Conservation (phyloP, 2,888 invertebrate genomes). For the Cloeon dipterum region DNA sequence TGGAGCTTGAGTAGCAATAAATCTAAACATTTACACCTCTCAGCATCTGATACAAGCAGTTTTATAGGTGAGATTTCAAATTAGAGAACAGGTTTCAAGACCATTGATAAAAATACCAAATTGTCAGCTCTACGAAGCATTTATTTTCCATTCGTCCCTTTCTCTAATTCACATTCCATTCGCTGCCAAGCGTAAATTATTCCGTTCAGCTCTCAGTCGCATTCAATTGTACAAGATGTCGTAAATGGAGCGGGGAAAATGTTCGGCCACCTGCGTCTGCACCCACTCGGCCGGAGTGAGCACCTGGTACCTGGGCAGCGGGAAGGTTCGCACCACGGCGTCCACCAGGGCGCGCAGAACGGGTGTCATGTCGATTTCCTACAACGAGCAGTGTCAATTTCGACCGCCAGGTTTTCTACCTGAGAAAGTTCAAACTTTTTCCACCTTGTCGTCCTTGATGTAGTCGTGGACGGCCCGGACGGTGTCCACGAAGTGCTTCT, state of each 20-base stretch:
- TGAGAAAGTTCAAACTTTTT: neutral
- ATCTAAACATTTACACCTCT: too few species aligned
- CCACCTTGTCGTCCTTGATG: slow-evolving; percentile 19
- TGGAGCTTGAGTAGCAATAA: too few species aligned
- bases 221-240: slow-evolving; percentile 38
- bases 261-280: slow-evolving; percentile 57
- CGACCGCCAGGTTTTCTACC: too few species aligned
- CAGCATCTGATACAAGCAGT: too few species aligned
- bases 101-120: too few species aligned
- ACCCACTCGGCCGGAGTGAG: slow-evolving; percentile 56
- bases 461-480: slow-evolving; percentile 58
- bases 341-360: slow-evolving; percentile 54
- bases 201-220: neutral
- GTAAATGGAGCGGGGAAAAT: slow-evolving; percentile 57
- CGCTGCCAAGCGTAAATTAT: too few species aligned
- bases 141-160: too few species aligned
- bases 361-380: slow-evolving; percentile 55
- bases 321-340: slow-evolving; percentile 58
- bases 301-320: slow-evolving; percentile 61
- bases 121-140: too few species aligned
- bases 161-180: too few species aligned
- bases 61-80: too few species aligned
- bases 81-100: too few species aligned
- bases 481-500: slow-evolving; percentile 62
- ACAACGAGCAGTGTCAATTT: slow-evolving; percentile 15